Conservation (phyloP, 2,113 vertebrate species). For the Nipponia nippon region DNA sequence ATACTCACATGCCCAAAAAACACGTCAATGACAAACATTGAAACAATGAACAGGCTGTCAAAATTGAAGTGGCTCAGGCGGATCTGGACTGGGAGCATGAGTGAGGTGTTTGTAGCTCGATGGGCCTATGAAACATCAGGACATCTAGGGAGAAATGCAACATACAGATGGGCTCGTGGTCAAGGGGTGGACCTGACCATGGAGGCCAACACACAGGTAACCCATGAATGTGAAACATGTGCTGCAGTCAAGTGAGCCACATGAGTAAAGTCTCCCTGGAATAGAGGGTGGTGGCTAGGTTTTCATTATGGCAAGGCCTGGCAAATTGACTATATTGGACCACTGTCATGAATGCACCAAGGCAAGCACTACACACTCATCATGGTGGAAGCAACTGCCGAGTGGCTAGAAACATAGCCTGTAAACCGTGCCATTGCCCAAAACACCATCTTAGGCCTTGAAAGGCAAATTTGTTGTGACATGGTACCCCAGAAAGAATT, state of each 20-base stretch:
- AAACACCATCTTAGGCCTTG: background rate
- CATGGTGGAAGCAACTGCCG: background rate
- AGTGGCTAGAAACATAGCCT: background rate
- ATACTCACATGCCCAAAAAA: background rate
- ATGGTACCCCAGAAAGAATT: background rate
- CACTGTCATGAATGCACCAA: background rate
- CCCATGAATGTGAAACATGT: background rate
- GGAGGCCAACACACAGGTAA: background rate
- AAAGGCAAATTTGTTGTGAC: background rate
- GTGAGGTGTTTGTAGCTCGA: background rate
- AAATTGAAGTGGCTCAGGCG: background rate
- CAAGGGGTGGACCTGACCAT: background rate
- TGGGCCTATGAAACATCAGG: background rate
- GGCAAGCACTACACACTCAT: background rate
- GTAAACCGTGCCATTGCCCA: background rate
- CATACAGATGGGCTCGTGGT: background rate
- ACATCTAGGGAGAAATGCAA: background rate
- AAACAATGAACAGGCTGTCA: background rate
- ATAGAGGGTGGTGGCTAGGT: background rate
- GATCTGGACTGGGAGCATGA: background rate
- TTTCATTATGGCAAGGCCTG: background rate
- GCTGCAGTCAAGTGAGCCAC: background rate
- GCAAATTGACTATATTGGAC: background rate
- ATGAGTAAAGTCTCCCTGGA: background rate
- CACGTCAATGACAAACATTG: accelerated